A percentile compares a stretch with the other conserved stretches of the same genome.
Evolutionary conservation across 2,797 vertebrate species (phyloP).

Genomic region (Orientallactaga sibirica): DNA sequence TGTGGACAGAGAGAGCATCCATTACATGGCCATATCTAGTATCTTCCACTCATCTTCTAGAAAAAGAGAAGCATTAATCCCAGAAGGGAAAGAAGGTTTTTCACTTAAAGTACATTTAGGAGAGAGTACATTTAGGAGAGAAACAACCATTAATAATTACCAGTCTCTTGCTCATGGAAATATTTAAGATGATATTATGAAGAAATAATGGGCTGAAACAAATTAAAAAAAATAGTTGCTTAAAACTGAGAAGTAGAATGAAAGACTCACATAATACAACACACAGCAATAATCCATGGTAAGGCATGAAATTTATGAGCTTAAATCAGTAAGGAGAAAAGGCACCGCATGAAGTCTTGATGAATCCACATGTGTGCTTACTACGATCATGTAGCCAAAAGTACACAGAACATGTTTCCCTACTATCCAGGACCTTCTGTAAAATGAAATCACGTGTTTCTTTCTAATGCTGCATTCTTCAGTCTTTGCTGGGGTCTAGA

Average conservation of each 20-base stretch:
- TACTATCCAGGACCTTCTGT: background rate
- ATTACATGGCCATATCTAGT: background rate
- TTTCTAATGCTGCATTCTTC: background rate
- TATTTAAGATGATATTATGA: background rate
- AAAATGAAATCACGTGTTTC: background rate
- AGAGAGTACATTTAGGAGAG: background rate
- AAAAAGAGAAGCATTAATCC: background rate
- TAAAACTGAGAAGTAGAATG: background rate
- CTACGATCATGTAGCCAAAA: no score
- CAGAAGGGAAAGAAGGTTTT: background rate
- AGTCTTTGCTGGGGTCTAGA: background rate
- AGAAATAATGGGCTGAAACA: background rate
- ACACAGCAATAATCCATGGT: background rate
- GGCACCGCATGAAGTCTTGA: background rate
- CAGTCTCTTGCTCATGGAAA: background rate
- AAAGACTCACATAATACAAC: background rate
- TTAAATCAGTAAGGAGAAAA: background rate
- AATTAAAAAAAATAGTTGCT: background rate
- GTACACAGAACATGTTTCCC: background rate
- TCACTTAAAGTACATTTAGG: background rate
- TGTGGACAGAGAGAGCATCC: background rate
- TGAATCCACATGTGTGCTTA: background rate
- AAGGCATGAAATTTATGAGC: background rate
- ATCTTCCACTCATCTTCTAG: background rate
- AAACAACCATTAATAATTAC: background rate